These are phyloP conservation scores for Haliclystus octoradiatus DNA, from an alignment of 30 jellyfish, hydroid and myxozoan species.

Conservation along the genomic window DNA sequence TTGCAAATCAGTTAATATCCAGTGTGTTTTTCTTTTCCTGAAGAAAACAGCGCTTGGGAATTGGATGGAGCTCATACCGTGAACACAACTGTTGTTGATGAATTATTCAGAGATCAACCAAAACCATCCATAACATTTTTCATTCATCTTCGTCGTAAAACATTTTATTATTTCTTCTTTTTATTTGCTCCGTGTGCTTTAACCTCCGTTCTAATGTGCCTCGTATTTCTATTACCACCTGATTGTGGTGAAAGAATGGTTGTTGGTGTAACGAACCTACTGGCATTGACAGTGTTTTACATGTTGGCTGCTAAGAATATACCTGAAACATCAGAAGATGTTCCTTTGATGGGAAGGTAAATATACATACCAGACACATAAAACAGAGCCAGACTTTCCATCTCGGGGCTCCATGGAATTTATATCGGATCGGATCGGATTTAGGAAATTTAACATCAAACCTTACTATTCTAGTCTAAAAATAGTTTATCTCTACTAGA, in stretches of 20 bases:
- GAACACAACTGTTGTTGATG: constrained; percentile 12
- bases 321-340: constrained; percentile 63
- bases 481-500: too few relatives aligned
- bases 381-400: constrained; percentile 1
- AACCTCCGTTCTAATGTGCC: constrained; percentile 31
- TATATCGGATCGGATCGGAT: neutral
- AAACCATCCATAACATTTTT: constrained; percentile 17
- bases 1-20: too few relatives aligned
- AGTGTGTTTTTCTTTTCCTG: too few relatives aligned
- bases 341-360: constrained; percentile 66
- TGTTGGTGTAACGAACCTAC: constrained; percentile 45
- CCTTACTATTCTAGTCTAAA: too few relatives aligned
- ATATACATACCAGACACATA: too few relatives aligned
- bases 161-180: constrained; percentile 39
- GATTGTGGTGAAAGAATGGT: constrained; percentile 78
- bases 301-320: constrained; percentile 52
- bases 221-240: constrained; percentile 43
- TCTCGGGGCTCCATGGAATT: neutral
- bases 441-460: too few relatives aligned
- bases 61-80: constrained; percentile 13
- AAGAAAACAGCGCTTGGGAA: constrained; percentile 55
- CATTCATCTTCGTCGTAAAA: constrained; percentile 31
- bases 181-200: constrained; percentile 52
- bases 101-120: constrained; percentile 16
- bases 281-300: constrained; percentile 57